Percentiles rank a stretch among this genome's conserved stretches.
These are phyloP conservation scores for Tautogolabrus adspersus DNA, from an alignment of 2,113 vertebrate species.

Conservation along the genomic window DNA sequence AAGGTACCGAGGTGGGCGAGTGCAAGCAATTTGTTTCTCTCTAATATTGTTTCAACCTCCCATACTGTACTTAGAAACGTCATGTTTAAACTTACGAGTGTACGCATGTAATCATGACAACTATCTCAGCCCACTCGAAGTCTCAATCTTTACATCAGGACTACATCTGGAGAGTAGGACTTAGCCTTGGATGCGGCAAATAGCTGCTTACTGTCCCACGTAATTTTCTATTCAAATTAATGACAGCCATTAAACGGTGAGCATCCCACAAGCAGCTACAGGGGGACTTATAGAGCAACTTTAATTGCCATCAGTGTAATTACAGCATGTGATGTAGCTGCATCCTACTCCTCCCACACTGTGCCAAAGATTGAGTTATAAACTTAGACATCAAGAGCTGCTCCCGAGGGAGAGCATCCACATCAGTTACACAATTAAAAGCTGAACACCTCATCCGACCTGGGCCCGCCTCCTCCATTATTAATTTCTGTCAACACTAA, in stretches of 20 bases:
- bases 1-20: no score
- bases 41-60: no score
- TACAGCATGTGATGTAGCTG: slow-evolving; percentile 36
- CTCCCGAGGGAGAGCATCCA: slow-evolving; percentile 22
- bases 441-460: slow-evolving; percentile 28
- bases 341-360: slow-evolving; percentile 36
- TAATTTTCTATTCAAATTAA: slow-evolving; percentile 46
- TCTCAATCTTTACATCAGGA: no score
- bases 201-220: slow-evolving; percentile 21
- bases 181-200: slow-evolving; percentile 2
- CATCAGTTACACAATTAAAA: slow-evolving; percentile 3
- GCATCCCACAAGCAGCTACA: slow-evolving; percentile 33
- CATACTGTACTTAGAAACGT: no score
- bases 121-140: no score
- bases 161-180: no score
- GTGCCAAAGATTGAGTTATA: slow-evolving; percentile 40
- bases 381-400: slow-evolving; percentile 36
- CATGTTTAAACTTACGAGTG: no score
- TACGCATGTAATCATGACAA: no score
- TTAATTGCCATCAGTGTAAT: slow-evolving; percentile 54
- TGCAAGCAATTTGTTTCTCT: no score
- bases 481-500: slow-evolving; percentile 36
- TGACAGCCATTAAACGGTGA: slow-evolving; percentile 30
- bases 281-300: slow-evolving; percentile 26
- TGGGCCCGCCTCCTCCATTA: not conserved